A percentile compares a stretch with the other conserved stretches of the same genome.
Conservation (phyloP, 1,140 invertebrate species). For the Andrena cerasifolii region DNA sequence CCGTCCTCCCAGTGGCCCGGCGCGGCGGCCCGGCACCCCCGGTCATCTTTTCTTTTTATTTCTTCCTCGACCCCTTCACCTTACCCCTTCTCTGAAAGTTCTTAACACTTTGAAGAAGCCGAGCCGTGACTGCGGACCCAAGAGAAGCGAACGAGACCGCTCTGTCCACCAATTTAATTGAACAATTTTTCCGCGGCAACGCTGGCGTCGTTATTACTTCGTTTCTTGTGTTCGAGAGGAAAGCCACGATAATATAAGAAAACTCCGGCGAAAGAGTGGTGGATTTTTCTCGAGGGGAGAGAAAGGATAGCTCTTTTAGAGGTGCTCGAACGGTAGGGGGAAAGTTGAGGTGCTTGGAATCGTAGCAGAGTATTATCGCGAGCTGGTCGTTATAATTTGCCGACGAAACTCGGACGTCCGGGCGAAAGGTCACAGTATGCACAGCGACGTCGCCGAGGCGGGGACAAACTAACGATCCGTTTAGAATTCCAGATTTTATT, state of each 20-base stretch:
- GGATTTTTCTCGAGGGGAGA: not conserved
- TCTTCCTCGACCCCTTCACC: slow-evolving; percentile 16
- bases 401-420: no score
- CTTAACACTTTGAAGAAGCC: slow-evolving; percentile 45
- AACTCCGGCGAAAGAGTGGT: not conserved
- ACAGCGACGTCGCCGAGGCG: not conserved
- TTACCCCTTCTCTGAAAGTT: slow-evolving; percentile 42
- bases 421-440: no score
- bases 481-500: slow-evolving; percentile 55
- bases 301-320: not conserved
- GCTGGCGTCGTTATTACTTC: slow-evolving; percentile 53
- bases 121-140: slow-evolving; percentile 10
- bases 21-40: no score
- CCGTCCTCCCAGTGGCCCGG: no score
- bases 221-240: not conserved
- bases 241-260: not conserved
- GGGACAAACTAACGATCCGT: slow-evolving; percentile 13
- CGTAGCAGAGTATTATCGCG: not conserved
- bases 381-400: not conserved
- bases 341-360: not conserved
- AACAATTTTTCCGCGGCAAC: slow-evolving; percentile 48
- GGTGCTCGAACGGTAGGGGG: not conserved
- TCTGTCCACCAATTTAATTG: slow-evolving; percentile 54
- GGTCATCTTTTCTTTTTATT: slow-evolving; percentile 21
- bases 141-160: slow-evolving; percentile 17